Conservation (phyloP, 2,888 invertebrate species). For the Cheilosia pagana region DNA sequence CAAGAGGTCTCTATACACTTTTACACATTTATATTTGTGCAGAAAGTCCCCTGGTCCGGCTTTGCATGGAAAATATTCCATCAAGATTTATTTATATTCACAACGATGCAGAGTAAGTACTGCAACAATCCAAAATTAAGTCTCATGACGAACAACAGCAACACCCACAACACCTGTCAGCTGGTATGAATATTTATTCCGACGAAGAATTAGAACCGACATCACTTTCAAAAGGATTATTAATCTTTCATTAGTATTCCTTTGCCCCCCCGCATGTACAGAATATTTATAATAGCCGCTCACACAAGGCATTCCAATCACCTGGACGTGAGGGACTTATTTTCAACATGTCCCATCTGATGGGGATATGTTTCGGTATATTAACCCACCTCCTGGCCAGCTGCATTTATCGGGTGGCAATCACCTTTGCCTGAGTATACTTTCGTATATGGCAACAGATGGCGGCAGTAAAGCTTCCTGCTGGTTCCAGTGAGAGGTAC, state of each 20-base stretch:
- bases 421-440: no score
- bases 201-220: conserved; percentile 40
- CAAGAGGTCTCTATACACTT: no score
- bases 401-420: no score
- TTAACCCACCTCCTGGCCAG: no score
- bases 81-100: background rate
- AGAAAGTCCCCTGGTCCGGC: background rate
- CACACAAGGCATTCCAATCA: conserved; percentile 19
- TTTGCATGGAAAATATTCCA: background rate
- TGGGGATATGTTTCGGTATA: no score
- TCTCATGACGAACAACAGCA: background rate
- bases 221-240: conserved; percentile 40
- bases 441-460: no score
- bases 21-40: no score
- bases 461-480: no score
- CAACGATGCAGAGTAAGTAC: background rate
- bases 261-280: background rate
- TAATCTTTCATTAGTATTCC: conserved; percentile 48
- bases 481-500: no score
- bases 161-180: background rate
- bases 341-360: background rate
- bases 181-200: conserved; percentile 26
- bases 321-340: background rate
- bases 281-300: background rate
- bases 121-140: background rate